Evolutionary conservation across 2,888 invertebrate genomes (phyloP), one percentile per base, ranked within the genome.

Genomic region (Hyalella azteca): DNA sequence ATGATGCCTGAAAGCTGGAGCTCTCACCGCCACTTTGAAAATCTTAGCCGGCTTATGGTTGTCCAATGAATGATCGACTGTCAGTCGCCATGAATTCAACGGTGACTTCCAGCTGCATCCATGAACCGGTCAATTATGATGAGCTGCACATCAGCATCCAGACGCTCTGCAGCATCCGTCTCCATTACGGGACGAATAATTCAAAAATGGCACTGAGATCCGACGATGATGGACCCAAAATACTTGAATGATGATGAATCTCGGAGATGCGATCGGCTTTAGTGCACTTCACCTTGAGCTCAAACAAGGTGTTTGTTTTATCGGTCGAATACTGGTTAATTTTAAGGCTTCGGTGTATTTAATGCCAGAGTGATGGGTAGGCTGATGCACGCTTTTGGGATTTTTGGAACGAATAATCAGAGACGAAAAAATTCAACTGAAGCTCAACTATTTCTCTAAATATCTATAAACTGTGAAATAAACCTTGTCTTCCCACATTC

Each of bases 151-250:
- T 32, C 66, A 29, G 32, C 36, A 32, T 3, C 29, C 13, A 1
- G n/a, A 19, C 66, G n/a, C n/a, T n/a, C 36, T n/a, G 66, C 66
- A 15, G 36, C 66, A 66, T 66, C 66, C 66, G 66, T 66, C 66
- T 66, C 66, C 66, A 66, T 66, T 66, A 66, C 66, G 39, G 39
- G 19, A 19, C 66, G 66, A 66, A 66, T 66, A 66, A 36, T 66
- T 66, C 66, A 66, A 36, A 66, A 66, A 66, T 66, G 66, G 66
- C 66, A 66, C 29, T 36, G 66, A 29, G 66, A 66, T 66, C 66
- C 19, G 66, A 39, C 36, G 66, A 66, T 66, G 66, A 66, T 66
- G 66, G 36, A 9, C 36, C 59, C 66, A 32, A 66, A 45, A 32
- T 11, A 4, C 19, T 19, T n/a, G n/a, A 29, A 66, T 66, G 66